phyloP scores from a whole-genome alignment of 2,113 vertebrate genomes.

The Lampris incognitus region DNA sequence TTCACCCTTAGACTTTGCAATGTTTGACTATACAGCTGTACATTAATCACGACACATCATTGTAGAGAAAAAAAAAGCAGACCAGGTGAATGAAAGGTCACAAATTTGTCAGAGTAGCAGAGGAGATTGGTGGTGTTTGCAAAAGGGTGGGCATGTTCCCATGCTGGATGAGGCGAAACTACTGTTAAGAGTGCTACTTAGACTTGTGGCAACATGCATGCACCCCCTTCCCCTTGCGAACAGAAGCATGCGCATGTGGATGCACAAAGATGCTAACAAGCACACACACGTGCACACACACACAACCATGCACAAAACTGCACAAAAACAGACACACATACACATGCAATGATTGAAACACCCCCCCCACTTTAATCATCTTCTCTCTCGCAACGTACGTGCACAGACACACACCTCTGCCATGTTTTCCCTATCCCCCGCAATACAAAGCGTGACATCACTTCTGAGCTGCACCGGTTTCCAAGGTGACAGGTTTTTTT shows the following conservation, averaged over 20 bases:
- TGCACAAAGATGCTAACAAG: neutral
- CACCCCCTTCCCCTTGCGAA: conserved; percentile 3
- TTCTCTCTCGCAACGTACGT: conserved; percentile 5
- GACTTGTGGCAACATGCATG: conserved; percentile 49
- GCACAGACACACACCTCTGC: conserved; percentile 38
- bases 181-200: conserved; percentile 11
- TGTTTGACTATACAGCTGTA: conserved; percentile 32
- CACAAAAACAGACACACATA: neutral
- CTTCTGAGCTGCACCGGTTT: conserved; percentile 61
- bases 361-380: conserved; percentile 26
- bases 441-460: conserved; percentile 39
- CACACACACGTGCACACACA: conserved; percentile 3
- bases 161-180: conserved; percentile 21
- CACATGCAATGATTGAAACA: conserved; percentile 24
- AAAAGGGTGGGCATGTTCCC: conserved; percentile 38
- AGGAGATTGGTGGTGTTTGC: conserved; percentile 53
- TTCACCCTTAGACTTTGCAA: conserved; percentile 21
- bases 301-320: neutral
- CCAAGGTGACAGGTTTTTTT: conserved; percentile 56
- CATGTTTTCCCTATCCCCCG: conserved; percentile 5
- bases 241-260: no score
- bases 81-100: conserved; percentile 47
- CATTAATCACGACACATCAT: conserved; percentile 44
- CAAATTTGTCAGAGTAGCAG: conserved; percentile 32
- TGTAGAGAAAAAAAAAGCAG: conserved; percentile 17